Evolutionary conservation across 2,888 invertebrate genomes (phyloP).

Genomic region (Cyrtodaria siliqua): DNA sequence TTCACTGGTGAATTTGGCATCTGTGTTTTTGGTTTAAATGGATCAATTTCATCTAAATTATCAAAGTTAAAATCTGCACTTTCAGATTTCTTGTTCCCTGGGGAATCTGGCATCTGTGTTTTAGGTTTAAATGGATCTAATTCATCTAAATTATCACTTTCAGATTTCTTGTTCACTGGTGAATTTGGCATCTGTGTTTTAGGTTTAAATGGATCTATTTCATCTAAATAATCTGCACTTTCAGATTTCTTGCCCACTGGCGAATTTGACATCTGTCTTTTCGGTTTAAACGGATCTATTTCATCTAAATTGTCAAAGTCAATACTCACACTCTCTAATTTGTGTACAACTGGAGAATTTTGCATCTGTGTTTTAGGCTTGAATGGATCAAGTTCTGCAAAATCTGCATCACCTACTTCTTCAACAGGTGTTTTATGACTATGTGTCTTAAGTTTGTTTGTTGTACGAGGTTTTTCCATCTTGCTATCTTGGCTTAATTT

Average conservation of each 20-base stretch:
- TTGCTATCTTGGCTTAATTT: too few species aligned
- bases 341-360: neutral
- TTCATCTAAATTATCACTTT: slow-evolving; percentile 17
- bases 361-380: neutral
- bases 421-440: too few species aligned
- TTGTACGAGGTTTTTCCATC: too few species aligned
- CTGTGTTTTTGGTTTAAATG: slow-evolving; percentile 45
- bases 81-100: slow-evolving; percentile 5
- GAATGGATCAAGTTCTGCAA: neutral
- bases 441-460: too few species aligned
- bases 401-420: too few species aligned
- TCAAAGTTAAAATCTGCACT: neutral
- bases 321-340: neutral
- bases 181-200: too few species aligned
- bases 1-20: slow-evolving; percentile 47
- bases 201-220: too few species aligned
- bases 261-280: slow-evolving; percentile 28
- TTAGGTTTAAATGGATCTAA: slow-evolving; percentile 52
- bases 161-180: neutral
- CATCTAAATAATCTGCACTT: slow-evolving; percentile 14
- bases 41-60: slow-evolving; percentile 25
- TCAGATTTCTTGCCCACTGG: too few species aligned
- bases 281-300: slow-evolving; percentile 53
- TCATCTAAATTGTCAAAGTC: slow-evolving; percentile 12
- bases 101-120: slow-evolving; percentile 55